Conservation (phyloP, 2,888 invertebrate species). For the Conops quadrifasciatus region DNA sequence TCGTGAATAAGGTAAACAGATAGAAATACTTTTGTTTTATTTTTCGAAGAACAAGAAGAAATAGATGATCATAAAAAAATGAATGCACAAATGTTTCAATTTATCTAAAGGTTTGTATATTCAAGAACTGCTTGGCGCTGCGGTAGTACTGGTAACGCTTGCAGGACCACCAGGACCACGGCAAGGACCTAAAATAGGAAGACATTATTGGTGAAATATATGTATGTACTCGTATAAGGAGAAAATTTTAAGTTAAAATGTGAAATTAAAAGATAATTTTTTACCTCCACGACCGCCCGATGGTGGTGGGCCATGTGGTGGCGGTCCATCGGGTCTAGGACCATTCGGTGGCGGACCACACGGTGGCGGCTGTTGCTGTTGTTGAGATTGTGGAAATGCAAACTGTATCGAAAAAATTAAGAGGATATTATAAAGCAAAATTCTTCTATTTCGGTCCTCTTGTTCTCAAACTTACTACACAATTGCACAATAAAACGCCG, state of each 20-base stretch:
- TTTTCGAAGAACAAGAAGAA: background rate
- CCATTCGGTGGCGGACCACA: slow-evolving; percentile 43
- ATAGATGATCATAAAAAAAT: background rate
- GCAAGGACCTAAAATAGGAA: slow-evolving; percentile 35
- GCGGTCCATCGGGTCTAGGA: slow-evolving; percentile 39
- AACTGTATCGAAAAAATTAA: background rate
- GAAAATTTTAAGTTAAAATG: background rate
- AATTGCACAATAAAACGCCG: slow-evolving; percentile 32
- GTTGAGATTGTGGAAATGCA: slow-evolving; percentile 35
- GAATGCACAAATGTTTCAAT: background rate
- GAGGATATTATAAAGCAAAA: background rate
- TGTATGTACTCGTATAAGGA: no score
- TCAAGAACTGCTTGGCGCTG: background rate
- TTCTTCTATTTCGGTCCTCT: background rate
- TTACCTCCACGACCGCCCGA: slow-evolving; percentile 31
- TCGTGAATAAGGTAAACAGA: no score
- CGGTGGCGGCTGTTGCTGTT: slow-evolving; percentile 25
- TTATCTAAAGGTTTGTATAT: background rate
- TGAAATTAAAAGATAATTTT: no score
- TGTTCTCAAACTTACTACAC: slow-evolving; percentile 36
- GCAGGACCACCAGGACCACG: slow-evolving; percentile 31
- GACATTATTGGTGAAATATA: background rate
- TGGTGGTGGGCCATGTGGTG: slow-evolving; percentile 39
- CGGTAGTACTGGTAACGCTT: no score
- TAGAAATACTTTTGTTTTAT: no score